Conservation (phyloP, 1,140 invertebrate genomes). For the Agrypnia vestita region DNA sequence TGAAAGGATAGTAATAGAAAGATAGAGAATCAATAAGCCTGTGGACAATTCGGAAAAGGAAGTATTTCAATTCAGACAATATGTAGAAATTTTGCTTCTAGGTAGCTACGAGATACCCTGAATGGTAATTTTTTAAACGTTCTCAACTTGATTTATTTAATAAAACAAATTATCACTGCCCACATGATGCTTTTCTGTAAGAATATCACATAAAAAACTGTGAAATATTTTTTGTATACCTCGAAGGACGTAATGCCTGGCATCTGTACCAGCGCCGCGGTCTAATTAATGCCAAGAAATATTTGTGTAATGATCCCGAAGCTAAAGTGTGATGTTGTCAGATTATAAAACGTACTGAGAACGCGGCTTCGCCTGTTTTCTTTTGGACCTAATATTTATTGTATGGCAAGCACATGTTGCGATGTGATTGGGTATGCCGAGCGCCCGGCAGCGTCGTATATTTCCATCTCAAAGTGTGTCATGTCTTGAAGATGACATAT, state of each 20-base stretch:
- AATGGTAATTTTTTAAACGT: too few relatives aligned
- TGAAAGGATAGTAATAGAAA: too few relatives aligned
- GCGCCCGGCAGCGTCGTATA: neutral
- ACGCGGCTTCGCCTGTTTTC: neutral
- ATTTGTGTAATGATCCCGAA: neutral
- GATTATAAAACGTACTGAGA: conserved; percentile 6
- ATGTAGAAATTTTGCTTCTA: too few relatives aligned
- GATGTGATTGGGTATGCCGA: neutral
- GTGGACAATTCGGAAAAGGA: too few relatives aligned
- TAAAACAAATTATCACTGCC: too few relatives aligned
- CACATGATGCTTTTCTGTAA: too few relatives aligned
- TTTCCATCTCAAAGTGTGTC: conserved; percentile 16
- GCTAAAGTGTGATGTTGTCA: conserved; percentile 28
- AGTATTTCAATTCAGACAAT: too few relatives aligned
- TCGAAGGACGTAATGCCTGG: neutral
- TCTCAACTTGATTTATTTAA: too few relatives aligned
- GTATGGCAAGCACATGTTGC: conserved; percentile 20
- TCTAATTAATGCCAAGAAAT: neutral
- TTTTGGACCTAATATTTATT: conserved; percentile 28
- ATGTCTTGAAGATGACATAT: conserved; percentile 16
- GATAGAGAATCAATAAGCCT: too few relatives aligned
- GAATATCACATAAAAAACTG: too few relatives aligned
- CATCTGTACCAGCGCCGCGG: neutral
- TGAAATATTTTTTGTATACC: too few relatives aligned
- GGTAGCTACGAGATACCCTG: too few relatives aligned